These are phyloP conservation scores for Neosilurus mollespiculum DNA, from an alignment of 2,797 vertebrate species.

Conservation along the genomic window DNA sequence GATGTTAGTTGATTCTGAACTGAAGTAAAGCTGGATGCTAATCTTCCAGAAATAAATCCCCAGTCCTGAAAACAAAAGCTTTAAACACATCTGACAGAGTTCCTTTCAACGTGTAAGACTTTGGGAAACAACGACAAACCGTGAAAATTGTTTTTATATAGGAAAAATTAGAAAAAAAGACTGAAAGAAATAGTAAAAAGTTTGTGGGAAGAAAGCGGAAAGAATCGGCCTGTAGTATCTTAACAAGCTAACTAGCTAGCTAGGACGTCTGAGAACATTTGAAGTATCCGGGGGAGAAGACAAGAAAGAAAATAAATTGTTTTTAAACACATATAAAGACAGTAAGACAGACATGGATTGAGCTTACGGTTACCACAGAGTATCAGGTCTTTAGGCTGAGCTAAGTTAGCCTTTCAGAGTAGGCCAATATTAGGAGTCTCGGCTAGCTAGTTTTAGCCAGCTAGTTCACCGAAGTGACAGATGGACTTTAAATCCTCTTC, in stretches of 20 bases:
- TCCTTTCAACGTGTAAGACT: not conserved
- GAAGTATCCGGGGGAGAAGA: not conserved
- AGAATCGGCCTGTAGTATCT: not conserved
- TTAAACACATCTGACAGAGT: not conserved
- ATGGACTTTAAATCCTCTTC: constrained; percentile 5
- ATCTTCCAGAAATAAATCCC: not conserved
- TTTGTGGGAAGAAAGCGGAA: not conserved
- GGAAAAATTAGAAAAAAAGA: not conserved
- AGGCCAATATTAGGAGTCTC: not conserved
- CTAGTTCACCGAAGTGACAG: constrained; percentile 18
- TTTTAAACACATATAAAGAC: too few species aligned
- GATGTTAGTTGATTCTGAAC: not conserved
- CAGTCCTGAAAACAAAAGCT: not conserved
- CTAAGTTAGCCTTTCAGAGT: not conserved
- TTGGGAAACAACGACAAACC: not conserved
- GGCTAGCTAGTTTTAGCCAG: constrained; percentile 10
- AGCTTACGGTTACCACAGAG: not conserved
- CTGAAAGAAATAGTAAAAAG: not conserved
- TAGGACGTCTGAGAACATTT: not conserved
- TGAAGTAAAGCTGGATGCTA: not conserved
- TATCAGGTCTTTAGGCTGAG: not conserved
- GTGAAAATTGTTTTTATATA: too few species aligned
- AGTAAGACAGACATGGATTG: not conserved
- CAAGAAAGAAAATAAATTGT: not conserved
- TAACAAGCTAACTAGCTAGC: constrained; percentile 11